A percentile compares a stretch with the other conserved stretches of the same genome.
phyloP scores from a whole-genome alignment of 2,113 vertebrate genomes.

The Archocentrus centrarchus region DNA sequence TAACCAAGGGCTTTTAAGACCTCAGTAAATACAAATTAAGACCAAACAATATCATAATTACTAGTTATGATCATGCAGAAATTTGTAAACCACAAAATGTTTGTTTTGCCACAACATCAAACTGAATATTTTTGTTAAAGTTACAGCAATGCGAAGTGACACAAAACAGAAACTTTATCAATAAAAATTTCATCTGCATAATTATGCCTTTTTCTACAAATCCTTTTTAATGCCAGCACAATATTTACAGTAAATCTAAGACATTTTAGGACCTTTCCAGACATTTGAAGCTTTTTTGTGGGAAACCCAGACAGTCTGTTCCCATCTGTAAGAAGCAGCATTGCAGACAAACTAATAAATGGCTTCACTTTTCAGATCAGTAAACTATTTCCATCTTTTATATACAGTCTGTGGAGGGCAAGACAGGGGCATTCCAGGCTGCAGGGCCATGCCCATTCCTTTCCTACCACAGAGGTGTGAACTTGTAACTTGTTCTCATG shows the following conservation, averaged over 20 bases:
- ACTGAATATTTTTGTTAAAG: neutral
- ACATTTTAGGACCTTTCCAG: neutral
- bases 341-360: neutral
- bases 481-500: too few species aligned
- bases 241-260: accelerated
- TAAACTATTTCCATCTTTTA: neutral
- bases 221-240: too few species aligned
- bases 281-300: neutral
- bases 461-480: neutral
- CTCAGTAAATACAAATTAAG: neutral
- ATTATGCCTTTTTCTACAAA: too few species aligned
- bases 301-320: neutral
- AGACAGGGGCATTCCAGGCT: neutral
- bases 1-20: neutral
- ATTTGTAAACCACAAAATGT: neutral
- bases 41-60: neutral
- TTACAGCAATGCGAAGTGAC: neutral
- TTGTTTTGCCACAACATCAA: neutral
- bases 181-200: too few species aligned
- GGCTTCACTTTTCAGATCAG: neutral
- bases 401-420: neutral
- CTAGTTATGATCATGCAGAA: neutral
- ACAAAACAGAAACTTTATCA: neutral
- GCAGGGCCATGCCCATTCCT: neutral
- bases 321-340: neutral